A percentile compares a stretch with the other conserved stretches of the same genome.
Evolutionary conservation across 2,888 invertebrate genomes (phyloP).

Genomic region (Spodoptera picta): DNA sequence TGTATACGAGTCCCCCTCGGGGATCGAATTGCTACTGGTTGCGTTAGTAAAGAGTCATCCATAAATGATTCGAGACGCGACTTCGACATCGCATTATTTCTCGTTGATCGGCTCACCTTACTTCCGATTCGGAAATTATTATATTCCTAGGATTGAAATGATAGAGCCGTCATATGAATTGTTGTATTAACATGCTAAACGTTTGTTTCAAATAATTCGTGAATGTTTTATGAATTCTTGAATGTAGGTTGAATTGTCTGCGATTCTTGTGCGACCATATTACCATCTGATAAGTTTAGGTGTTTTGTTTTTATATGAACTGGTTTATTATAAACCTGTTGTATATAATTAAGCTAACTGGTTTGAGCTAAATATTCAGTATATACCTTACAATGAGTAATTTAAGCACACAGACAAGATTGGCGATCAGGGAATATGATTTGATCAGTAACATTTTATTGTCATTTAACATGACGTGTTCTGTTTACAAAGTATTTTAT

Average conservation of each 20-base stretch:
- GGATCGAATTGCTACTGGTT: slow-evolving; percentile 43
- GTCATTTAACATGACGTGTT: slow-evolving; percentile 48
- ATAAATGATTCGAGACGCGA: slow-evolving; percentile 86
- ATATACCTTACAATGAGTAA: slow-evolving; percentile 23
- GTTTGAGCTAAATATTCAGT: slow-evolving; percentile 23
- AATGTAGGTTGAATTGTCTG: slow-evolving; percentile 72
- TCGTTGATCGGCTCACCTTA: slow-evolving; percentile 84
- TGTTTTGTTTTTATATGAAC: slow-evolving; percentile 42
- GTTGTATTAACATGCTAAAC: slow-evolving; percentile 76
- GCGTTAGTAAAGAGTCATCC: slow-evolving; percentile 69
- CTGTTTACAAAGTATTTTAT: slow-evolving; percentile 56
- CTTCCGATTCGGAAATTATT: slow-evolving; percentile 89
- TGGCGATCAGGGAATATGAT: slow-evolving; percentile 33
- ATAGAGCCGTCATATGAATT: slow-evolving; percentile 76
- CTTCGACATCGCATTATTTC: slow-evolving; percentile 85
- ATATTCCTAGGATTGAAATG: slow-evolving; percentile 82
- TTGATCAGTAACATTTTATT: slow-evolving; percentile 49
- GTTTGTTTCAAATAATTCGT: slow-evolving; percentile 74
- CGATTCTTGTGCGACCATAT: slow-evolving; percentile 47
- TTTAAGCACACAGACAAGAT: slow-evolving; percentile 30
- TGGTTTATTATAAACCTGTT: slow-evolving; percentile 34
- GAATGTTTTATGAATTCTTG: slow-evolving; percentile 73
- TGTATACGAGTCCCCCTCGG: slow-evolving; percentile 63
- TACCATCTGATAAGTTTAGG: slow-evolving; percentile 41
- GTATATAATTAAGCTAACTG: slow-evolving; percentile 15